These are phyloP conservation scores for Leptosomus discolor DNA, from an alignment of 2,113 vertebrate species.

Conservation along the genomic window DNA sequence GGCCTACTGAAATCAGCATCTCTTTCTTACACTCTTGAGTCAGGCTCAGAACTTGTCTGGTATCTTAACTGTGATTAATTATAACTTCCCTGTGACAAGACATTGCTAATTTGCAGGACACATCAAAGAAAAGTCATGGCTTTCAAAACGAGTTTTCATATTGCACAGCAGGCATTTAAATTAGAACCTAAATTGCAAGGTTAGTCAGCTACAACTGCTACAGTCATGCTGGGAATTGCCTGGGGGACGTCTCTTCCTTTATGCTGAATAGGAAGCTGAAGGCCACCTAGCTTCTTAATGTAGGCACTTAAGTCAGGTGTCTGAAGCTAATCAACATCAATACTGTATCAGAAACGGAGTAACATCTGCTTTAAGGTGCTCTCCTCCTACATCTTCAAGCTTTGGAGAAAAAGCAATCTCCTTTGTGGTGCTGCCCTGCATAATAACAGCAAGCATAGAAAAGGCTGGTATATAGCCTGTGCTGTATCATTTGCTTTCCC, in stretches of 20 bases:
- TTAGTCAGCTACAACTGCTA: neutral
- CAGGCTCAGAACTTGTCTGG: neutral
- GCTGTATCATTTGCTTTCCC: neutral
- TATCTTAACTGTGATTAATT: neutral
- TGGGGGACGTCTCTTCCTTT: neutral
- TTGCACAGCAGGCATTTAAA: neutral
- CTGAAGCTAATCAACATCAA: neutral
- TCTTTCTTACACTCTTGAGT: neutral
- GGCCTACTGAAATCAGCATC: neutral
- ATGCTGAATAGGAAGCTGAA: neutral
- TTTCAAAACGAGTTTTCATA: neutral
- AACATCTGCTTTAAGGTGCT: neutral
- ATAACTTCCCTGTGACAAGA: neutral
- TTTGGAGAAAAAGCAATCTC: neutral
- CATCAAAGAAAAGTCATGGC: neutral
- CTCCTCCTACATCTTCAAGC: neutral
- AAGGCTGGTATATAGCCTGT: neutral
- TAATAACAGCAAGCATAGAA: neutral
- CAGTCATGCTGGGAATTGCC: fast-evolving
- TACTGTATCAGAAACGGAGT: neutral
- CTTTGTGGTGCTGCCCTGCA: neutral
- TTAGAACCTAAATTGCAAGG: neutral
- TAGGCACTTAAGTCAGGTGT: neutral
- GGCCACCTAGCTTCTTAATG: neutral
- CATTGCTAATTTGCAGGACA: neutral